These are phyloP conservation scores for Pyrochroa serraticornis DNA, from an alignment of 2,888 invertebrate species.

Conservation along the genomic window DNA sequence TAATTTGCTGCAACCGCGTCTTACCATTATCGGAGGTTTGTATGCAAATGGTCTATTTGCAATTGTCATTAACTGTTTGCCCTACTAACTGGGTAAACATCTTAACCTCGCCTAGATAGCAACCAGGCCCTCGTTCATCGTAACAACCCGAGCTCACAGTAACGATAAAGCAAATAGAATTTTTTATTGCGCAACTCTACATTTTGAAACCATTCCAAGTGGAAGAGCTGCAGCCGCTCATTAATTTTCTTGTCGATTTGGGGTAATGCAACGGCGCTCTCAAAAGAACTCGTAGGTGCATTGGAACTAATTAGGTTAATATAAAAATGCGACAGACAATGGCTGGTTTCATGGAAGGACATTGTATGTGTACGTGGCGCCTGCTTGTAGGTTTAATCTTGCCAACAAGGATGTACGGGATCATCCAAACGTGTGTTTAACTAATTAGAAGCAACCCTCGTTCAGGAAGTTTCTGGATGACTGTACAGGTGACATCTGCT, in stretches of 20 bases:
- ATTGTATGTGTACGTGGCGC: constrained; percentile 22
- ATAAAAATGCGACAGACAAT: constrained; percentile 17
- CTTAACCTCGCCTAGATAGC: constrained; percentile 10
- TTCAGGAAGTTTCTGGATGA: constrained; percentile 38
- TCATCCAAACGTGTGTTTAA: constrained; percentile 33
- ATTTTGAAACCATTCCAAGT: no score
- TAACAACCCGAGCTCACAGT: background rate
- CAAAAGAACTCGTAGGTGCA: no score
- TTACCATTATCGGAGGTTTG: constrained; percentile 47
- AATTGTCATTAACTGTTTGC: constrained; percentile 44
- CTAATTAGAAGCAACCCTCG: constrained; percentile 40
- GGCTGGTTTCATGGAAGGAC: constrained; percentile 2
- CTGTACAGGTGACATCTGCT: constrained; percentile 45
- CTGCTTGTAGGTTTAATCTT: constrained; percentile 34
- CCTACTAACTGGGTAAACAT: constrained; percentile 23
- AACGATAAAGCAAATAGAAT: no score
- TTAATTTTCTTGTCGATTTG: constrained; percentile 2
- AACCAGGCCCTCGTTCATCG: no score
- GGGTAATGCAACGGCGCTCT: background rate
- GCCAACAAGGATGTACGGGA: constrained; percentile 30
- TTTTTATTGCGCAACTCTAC: no score
- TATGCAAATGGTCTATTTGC: constrained; percentile 47
- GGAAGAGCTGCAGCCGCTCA: background rate
- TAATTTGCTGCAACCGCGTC: constrained; percentile 44
- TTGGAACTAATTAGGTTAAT: constrained; percentile 20